Conservation (phyloP, 2,888 invertebrate genomes). For the Apoda limacodes region DNA sequence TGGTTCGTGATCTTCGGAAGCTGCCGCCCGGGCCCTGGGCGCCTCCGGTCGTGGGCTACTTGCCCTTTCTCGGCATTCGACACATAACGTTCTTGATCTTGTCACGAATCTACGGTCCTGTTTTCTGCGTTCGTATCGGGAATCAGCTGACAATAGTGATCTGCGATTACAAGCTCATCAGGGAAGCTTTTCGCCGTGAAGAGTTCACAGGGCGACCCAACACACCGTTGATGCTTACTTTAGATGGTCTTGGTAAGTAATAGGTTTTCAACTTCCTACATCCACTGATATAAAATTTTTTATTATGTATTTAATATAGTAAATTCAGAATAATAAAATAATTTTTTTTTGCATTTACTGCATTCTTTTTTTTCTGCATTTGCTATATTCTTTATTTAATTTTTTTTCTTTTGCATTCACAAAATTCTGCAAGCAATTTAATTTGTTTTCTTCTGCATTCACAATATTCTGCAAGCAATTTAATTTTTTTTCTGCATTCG, state of each 20-base stretch:
- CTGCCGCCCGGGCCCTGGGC: constrained; percentile 93
- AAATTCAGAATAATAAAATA: no score
- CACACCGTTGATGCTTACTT: constrained; percentile 86
- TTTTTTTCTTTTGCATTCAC: no score
- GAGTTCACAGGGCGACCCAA: constrained; percentile 91
- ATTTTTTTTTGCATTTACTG: no score
- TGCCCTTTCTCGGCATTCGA: constrained; percentile 83
- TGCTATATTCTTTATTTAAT: no score
- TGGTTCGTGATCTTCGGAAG: constrained; percentile 51
- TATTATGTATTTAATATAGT: no score
- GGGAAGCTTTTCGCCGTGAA: constrained; percentile 87
- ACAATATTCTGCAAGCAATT: no score
- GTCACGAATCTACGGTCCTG: constrained; percentile 81
- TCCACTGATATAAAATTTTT: no score
- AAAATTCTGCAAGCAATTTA: no score
- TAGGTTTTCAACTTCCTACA: not conserved
- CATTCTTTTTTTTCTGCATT: no score
- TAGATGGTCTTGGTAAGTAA: constrained; percentile 90
- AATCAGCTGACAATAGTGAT: constrained; percentile 87
- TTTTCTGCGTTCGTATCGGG: constrained; percentile 86
- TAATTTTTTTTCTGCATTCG: no score
- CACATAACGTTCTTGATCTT: constrained; percentile 84
- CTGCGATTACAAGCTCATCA: constrained; percentile 86
- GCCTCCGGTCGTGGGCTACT: constrained; percentile 84
- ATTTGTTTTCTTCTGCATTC: no score